Base-by-base conservation (phyloP, 2,888 invertebrate species). In the Zaprionus bogoriensis region DNA sequence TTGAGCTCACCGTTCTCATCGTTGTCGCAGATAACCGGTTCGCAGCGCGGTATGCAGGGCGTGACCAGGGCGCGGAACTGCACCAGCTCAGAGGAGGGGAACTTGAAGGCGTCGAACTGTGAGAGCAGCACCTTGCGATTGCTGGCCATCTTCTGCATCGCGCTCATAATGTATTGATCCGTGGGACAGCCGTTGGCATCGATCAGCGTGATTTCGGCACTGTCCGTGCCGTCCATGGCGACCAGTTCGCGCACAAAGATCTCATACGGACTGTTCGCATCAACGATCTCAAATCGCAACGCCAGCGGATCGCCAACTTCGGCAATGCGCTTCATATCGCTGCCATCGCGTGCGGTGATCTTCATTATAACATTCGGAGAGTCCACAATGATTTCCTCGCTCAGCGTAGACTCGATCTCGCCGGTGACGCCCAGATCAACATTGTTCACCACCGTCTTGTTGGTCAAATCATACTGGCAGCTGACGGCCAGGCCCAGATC, bases 141-240 rank as follows among this genome's bases (percentile, higher is more conserved):
- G 85, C 93, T 93, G 51, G 94, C 93, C 50, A 96, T 95, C 91
- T 96, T 96, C 92, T 95, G 95, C 75, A 97, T 93, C 39, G 97
- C 96, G 97, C 97, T 97, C 97, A 98, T 97, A 91, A 98, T 97
- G 91, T 96, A 96, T 89, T 97, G 96, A 91, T 98, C 97, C 51
- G 97, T 97, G 44, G 98, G 98, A 90, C 97, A 98, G 89, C 98
- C 98, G 82, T 95, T 94, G 79, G 96, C 95, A 91, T 98, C 98
- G 91, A 98, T 97, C 72, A 98, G 94, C 63, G 96, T 95, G 87
- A 98, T 97, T 92, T 98, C 97, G 90, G 96, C 96, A 78, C 96
- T 96, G 90, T 97, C 97, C 50, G 96, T 95, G 39, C 97, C 97
- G 89, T 98, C 98, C 96, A 98, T 95, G 68, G 98, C 98, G 59